Evolutionary conservation across 1,140 invertebrate genomes (phyloP).

Genomic region (Mizuhopecten yessoensis): DNA sequence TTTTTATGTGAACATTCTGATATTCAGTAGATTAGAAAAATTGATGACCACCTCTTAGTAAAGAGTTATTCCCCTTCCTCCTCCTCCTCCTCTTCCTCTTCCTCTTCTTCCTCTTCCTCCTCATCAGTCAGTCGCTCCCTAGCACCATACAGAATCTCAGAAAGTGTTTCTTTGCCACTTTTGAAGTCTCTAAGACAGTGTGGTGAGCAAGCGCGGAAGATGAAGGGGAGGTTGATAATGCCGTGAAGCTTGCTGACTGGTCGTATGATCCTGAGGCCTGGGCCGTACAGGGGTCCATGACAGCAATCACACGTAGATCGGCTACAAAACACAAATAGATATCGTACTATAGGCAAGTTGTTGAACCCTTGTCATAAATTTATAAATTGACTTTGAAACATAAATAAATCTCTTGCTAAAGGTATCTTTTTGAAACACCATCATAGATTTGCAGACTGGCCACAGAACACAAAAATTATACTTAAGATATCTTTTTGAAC

Average conservation of each 20-base stretch:
- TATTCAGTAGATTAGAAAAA: not conserved
- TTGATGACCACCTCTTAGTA: too few relatives aligned
- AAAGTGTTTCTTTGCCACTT: slow-evolving; percentile 71
- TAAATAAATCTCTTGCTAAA: too few relatives aligned
- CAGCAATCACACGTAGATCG: slow-evolving; percentile 80
- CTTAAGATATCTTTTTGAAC: too few relatives aligned
- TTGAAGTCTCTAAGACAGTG: slow-evolving; percentile 75
- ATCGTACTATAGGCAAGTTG: too few relatives aligned
- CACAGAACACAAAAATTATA: too few relatives aligned
- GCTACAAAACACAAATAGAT: slow-evolving; percentile 65
- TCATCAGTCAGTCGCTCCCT: slow-evolving; percentile 41
- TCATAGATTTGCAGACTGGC: too few relatives aligned
- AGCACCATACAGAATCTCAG: slow-evolving; percentile 73
- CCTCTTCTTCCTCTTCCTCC: slow-evolving; percentile 50
- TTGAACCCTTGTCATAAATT: too few relatives aligned
- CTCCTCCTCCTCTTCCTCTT: slow-evolving; percentile 21
- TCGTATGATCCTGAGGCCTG: slow-evolving; percentile 80
- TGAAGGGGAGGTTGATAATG: slow-evolving; percentile 80
- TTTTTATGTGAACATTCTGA: too few relatives aligned
- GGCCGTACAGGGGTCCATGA: slow-evolving; percentile 77
- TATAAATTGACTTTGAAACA: too few relatives aligned
- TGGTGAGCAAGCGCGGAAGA: slow-evolving; percentile 81
- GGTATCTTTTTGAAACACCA: too few relatives aligned
- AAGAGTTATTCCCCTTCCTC: not conserved
- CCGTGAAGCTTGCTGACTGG: slow-evolving; percentile 80